A percentile compares a stretch with the other conserved stretches of the same genome.
These are phyloP conservation scores for Actinopyga echinites DNA, from an alignment of 53 echinoderm and acorn worm genomes.

Conservation along the genomic window DNA sequence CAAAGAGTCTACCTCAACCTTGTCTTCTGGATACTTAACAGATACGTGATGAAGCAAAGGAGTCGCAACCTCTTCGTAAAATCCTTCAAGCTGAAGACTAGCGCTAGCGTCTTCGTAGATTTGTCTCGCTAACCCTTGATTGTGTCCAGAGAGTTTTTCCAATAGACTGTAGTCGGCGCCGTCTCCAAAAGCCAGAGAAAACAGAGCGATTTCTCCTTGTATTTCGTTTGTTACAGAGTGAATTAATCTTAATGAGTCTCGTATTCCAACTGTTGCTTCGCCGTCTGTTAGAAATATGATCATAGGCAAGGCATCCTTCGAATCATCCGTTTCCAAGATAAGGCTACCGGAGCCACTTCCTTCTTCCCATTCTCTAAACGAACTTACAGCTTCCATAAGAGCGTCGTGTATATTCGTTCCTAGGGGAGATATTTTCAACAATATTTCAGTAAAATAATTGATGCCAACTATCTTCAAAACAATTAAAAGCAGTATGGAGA, in stretches of 20 bases:
- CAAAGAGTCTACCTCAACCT: conserved; percentile 53
- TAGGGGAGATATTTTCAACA: too few relatives aligned
- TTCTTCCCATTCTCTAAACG: conserved; percentile 17
- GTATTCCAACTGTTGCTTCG: conserved; percentile 59
- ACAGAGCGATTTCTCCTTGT: conserved; percentile 66
- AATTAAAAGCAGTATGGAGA: too few relatives aligned
- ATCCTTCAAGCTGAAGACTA: conserved; percentile 78
- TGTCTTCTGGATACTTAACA: conserved; percentile 62
- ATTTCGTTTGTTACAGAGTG: conserved; percentile 32
- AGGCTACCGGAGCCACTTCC: too few relatives aligned
- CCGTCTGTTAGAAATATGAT: conserved; percentile 94
- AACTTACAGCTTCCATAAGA: conserved; percentile 50
- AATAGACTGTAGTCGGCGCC: conserved; percentile 76
- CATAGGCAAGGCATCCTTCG: conserved; percentile 59
- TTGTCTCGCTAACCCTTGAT: conserved; percentile 76
- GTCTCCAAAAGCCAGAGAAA: conserved; percentile 80
- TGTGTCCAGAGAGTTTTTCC: conserved; percentile 70
- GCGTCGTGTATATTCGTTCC: conserved; percentile 76
- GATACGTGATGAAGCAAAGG: conserved; percentile 78
- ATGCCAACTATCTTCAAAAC: too few relatives aligned
- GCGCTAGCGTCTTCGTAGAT: conserved; percentile 83
- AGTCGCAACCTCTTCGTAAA: conserved; percentile 93
- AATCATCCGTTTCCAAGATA: too few relatives aligned
- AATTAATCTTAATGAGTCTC: conserved; percentile 36
- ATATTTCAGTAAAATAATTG: too few relatives aligned